Conservation (phyloP, 2,797 vertebrate genomes). For the Poecilia wingei region DNA sequence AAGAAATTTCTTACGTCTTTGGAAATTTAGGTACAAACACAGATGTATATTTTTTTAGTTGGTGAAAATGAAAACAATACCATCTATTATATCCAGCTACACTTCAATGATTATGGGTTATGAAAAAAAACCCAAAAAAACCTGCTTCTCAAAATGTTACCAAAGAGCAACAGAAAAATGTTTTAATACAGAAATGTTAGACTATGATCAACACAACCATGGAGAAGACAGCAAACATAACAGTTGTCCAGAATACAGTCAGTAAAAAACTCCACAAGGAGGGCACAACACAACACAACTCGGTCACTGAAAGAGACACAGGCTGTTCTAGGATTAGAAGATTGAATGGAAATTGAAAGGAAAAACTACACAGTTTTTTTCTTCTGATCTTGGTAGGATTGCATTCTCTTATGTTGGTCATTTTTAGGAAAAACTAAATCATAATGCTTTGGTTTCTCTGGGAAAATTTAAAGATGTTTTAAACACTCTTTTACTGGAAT, state of each 20-base stretch:
- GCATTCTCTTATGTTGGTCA: not conserved
- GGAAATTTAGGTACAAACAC: not conserved
- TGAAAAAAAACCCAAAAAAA: not conserved
- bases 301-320: not conserved
- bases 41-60: not conserved
- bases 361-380: not conserved
- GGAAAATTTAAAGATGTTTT: not conserved
- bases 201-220: not conserved
- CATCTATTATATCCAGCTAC: not conserved
- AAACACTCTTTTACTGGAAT: not conserved
- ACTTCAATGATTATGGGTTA: not conserved
- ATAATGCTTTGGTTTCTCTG: not conserved
- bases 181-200: not conserved
- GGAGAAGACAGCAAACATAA: not conserved
- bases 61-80: not conserved
- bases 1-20: not conserved
- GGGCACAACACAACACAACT: no score
- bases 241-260: not conserved
- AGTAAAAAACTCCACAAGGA: not conserved
- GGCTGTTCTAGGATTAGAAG: not conserved
- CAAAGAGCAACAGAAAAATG: not conserved
- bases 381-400: not conserved
- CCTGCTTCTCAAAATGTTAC: not conserved
- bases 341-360: not conserved
- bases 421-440: not conserved